Conservation (phyloP, 2,113 vertebrate species). For the Hyperopisus bebe region DNA sequence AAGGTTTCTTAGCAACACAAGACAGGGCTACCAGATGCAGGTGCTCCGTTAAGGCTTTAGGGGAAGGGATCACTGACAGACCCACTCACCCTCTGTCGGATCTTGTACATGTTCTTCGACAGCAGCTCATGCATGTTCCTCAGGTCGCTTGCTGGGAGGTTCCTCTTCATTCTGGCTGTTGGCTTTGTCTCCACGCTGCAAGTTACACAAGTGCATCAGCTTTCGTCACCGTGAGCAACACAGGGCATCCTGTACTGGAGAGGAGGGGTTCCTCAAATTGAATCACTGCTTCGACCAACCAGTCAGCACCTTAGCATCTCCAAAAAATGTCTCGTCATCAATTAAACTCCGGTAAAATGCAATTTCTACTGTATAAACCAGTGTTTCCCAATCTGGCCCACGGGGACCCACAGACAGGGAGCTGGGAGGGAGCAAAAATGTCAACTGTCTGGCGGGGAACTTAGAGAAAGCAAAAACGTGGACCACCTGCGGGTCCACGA, state of each 20-base stretch:
- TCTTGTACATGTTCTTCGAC: conserved; percentile 94
- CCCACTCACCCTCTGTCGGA: conserved; percentile 80
- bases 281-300: background rate
- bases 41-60: background rate
- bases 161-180: conserved; percentile 64
- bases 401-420: background rate
- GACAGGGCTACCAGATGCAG: background rate
- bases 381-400: background rate
- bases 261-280: background rate
- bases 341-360: background rate
- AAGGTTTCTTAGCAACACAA: background rate
- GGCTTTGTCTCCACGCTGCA: conserved; percentile 57
- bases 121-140: conserved; percentile 83
- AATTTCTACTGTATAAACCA: background rate
- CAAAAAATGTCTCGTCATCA: background rate
- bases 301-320: background rate
- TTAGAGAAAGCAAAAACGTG: background rate
- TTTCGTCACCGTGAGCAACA: background rate
- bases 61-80: background rate
- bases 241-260: background rate
- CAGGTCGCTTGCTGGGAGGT: conserved; percentile 70
- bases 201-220: conserved; percentile 14
- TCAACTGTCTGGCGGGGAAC: background rate
- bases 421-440: background rate
- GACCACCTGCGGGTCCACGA: background rate